phyloP scores from a whole-genome alignment of 2,888 invertebrate species.

The Chalcis sispes region DNA sequence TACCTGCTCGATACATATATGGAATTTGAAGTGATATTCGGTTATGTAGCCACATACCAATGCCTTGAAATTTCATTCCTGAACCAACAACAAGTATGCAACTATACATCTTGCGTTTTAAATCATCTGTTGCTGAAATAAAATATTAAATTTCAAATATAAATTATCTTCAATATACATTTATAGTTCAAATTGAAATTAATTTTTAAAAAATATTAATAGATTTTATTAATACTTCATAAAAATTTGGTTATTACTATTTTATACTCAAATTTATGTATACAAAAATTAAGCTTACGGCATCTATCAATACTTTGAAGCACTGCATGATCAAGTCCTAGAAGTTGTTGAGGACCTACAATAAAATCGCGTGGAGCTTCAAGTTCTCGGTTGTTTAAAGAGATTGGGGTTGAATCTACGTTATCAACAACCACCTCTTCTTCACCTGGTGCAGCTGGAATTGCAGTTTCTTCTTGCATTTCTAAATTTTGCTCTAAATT shows the following conservation, averaged over 20 bases:
- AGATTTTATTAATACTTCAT: not conserved
- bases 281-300: slow-evolving; percentile 77
- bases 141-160: not conserved
- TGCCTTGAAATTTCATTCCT: slow-evolving; percentile 90
- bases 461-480: slow-evolving; percentile 76
- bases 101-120: slow-evolving; percentile 95
- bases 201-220: not conserved
- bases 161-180: not conserved
- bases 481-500: slow-evolving; percentile 78
- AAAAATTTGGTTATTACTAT: not conserved
- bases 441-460: slow-evolving; percentile 70
- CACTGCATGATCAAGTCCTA: slow-evolving; percentile 93
- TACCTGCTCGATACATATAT: slow-evolving; percentile 83
- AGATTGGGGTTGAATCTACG: slow-evolving; percentile 74
- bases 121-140: slow-evolving; percentile 84
- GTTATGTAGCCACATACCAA: slow-evolving; percentile 92
- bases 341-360: slow-evolving; percentile 86
- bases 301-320: slow-evolving; percentile 94
- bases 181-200: not conserved
- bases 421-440: slow-evolving; percentile 77
- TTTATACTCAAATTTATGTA: not conserved
- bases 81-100: slow-evolving; percentile 95
- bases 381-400: slow-evolving; percentile 70
- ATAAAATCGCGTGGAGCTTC: slow-evolving; percentile 80
- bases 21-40: slow-evolving; percentile 90